Evolutionary conservation across 2,113 vertebrate genomes (phyloP), one percentile per base, ranked within the genome.

Genomic region (Triplophysa dalaica): DNA sequence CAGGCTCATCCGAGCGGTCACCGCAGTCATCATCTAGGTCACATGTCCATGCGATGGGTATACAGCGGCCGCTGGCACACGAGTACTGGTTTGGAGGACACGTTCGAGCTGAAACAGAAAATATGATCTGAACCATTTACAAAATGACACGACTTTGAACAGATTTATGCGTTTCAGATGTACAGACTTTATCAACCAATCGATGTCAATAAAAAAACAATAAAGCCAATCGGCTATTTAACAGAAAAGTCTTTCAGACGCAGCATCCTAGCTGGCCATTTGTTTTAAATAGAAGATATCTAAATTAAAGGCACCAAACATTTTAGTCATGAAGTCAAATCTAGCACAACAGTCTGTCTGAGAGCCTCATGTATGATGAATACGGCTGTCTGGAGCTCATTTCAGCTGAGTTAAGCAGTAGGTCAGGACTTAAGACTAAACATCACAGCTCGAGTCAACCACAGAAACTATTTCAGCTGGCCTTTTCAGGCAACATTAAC

Each of bases 81-180:
- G 98, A 98, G 91, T 94, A 99, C 92, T 99, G 98, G 90, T 98
- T 99, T 62, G 97, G 94, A 0, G 97, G 98, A 88, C 98, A 99
- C 48, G 98, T 99, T 48, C 98, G 95, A 67, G 97, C 98, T 99
- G 86, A 41, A 79, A 78, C 1, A 52, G 63, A 41, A 70, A 56
- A 16, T 3, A 62, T 43, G 4, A 13, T 43, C 3, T 4, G 21
- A 41, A 16, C n/a, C 21, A 63, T 24, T 16, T 12, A n/a, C 6
- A 38, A 38, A 38, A 38, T 38, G 33, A 38, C 33, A 38, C 29
- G 4, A 38, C 33, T 38, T 38, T 38, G 33, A 38, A 0, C 33
- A 38, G 6, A 7, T 7, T 7, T 38, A 38, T 7, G 33, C 33
- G 33, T 38, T 38, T 38, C 6, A 38, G 33, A 38, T 7, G 3